Evolutionary conservation across 2,888 invertebrate genomes (phyloP), one percentile per base, ranked within the genome.

Genomic region (Pterostichus niger): DNA sequence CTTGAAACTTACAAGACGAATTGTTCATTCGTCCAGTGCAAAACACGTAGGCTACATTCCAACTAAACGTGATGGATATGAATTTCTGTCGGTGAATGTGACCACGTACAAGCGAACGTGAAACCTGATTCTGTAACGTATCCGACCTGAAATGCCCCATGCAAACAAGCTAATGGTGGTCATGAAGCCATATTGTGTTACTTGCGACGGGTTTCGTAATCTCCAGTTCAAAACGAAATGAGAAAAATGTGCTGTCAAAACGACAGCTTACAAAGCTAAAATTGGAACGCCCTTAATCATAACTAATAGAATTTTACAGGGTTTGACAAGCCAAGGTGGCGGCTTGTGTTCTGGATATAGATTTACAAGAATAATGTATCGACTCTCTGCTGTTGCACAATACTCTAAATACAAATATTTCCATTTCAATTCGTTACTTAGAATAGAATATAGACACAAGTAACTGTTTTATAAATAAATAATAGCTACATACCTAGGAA

Each of bases 101-200:
- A 49, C n/a, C 11, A 13, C 49, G 49, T 13, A n/a, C n/a, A 13
- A 31, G 64, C 64, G 31, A 64, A 33, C 40, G 78, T 78, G 78
- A 78, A 78, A 78, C 61, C 61, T 24, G 61, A 78, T 44, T 49
- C 59, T 59, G 77, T 17, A 78, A 44, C 78, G 40, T 44, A 78
- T 17, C 6, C 61, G 17, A 46, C 46, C 40, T 56, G 24, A 40
- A 44, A 31, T 52, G 13, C 6, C 46, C 61, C 78, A 78, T 59
- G 61, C 61, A 78, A 78, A 78, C 78, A 78, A 78, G 78, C 78
- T 78, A 78, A 78, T 61, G 78, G 78, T 78, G 40, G 59, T 24
- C 56, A 78, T 78, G 78, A 78, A 78, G 61, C 78, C 78, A 78
- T 78, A 78, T 78, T 78, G 78, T 78, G 61, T 78, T 78, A 59